Conservation (phyloP, 2,888 invertebrate genomes). For the Leucophenga maculata region DNA sequence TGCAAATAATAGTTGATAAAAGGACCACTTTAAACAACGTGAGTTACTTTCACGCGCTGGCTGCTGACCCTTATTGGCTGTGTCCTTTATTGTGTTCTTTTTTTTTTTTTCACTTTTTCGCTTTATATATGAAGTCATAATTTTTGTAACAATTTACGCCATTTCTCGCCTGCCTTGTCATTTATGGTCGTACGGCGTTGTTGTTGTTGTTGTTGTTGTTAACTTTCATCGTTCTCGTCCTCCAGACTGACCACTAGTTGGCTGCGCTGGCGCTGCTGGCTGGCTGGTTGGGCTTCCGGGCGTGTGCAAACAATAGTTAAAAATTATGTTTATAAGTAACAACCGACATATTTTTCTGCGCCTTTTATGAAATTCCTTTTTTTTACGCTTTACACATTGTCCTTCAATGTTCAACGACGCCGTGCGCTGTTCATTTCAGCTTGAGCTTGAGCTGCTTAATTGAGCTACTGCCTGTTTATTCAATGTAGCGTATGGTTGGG, state of each 20-base stretch:
- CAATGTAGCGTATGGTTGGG: not conserved
- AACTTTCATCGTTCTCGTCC: not conserved
- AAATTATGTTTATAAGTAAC: conserved; percentile 63
- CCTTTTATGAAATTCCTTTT: not conserved
- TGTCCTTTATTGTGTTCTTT: not conserved
- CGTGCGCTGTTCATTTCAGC: conserved; percentile 34
- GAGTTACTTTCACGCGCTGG: not conserved
- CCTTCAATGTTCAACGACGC: not conserved
- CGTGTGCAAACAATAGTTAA: conserved; percentile 65
- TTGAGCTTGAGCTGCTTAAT: conserved; percentile 44
- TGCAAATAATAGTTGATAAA: too few species aligned
- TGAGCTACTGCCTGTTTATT: conserved; percentile 55
- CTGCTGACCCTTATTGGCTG: not conserved
- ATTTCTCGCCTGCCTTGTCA: not conserved
- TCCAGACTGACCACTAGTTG: not conserved
- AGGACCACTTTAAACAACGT: not conserved
- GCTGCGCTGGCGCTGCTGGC: too few species aligned
- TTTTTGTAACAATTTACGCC: conserved; percentile 25
- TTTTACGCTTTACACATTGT: not conserved
- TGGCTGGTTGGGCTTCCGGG: conserved; percentile 21
- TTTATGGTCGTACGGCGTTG: conserved; percentile 27
- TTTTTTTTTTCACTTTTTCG: not conserved
- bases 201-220: too few species aligned
- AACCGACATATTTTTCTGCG: not conserved
- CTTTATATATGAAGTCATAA: conserved; percentile 23